Conservation (phyloP, 2,113 vertebrate species). For the Ceratotherium simum region DNA sequence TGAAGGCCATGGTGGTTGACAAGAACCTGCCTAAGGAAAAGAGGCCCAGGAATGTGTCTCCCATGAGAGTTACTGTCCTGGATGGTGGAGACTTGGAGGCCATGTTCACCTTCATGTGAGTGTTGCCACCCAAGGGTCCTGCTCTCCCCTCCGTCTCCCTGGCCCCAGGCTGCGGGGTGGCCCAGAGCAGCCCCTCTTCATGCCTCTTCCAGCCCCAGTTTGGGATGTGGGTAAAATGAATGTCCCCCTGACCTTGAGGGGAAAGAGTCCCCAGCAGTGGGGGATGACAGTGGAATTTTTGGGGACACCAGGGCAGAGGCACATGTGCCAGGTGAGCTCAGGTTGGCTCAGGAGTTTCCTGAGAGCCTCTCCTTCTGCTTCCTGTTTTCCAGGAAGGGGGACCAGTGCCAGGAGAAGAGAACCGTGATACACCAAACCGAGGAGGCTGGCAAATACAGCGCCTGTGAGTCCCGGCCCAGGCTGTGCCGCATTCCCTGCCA, state of each 20-base stretch:
- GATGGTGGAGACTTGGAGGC: neutral
- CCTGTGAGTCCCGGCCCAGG: neutral
- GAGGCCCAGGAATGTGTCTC: neutral
- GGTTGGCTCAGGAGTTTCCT: no score
- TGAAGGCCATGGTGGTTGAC: neutral
- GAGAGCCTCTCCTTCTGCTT: neutral
- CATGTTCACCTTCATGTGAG: no score
- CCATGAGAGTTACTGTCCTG: neutral
- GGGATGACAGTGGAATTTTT: neutral
- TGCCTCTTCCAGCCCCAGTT: neutral
- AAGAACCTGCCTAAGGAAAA: no score
- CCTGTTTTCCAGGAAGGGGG: neutral
- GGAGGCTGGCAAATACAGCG: neutral
- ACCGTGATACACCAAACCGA: rapidly evolving
- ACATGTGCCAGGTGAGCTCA: no score
- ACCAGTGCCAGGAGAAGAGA: neutral
- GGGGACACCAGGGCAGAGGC: no score
- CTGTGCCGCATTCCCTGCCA: no score
- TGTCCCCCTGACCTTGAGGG: neutral
- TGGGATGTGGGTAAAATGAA: neutral
- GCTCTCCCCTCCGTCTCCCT: no score
- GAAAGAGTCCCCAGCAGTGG: rapidly evolving
- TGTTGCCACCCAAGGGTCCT: no score
- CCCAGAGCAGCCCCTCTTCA: neutral
- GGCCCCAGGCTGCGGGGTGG: no score